Base-by-base conservation (phyloP, 2,113 vertebrate species). In the Pagrus major region DNA sequence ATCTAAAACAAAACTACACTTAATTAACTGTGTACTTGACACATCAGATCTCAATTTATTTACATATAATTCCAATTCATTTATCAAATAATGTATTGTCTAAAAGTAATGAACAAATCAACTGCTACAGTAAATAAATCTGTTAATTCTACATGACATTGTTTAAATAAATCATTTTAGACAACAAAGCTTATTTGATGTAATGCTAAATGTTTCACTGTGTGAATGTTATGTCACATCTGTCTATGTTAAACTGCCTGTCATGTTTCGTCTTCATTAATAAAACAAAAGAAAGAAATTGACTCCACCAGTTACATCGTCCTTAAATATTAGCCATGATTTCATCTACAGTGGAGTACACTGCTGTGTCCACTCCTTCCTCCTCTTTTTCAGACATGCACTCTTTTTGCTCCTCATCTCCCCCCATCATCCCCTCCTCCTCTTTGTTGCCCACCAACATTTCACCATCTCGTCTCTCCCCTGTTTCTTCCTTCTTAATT, bases 401-500 rank as follows among this genome's bases (percentile, higher is more conserved):
- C 35, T 64, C 0, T 51, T 56, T 33, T 3, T 1, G 21, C 44
- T 78, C 58, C 7, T 74, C 33, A 3, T 78, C 65, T 16, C 52
- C 68, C 25, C 3, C 47, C 2, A 4, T 41, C 11, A 64, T 46
- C 8, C 0, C 70, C 47, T 31, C 72, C 14, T 46, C 52, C 20
- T 76, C 67, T 14, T 44, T 21, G 1, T 20, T 39, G 6, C 23
- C 72, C 63, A 70, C 73, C 49, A 60, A 7, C 31, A 29, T 29
- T 52, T 69, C 76, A 23, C 37, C n/a, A 3, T 78, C 52, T 18
- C 15, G 2, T 7, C 20, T 6, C 8, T 29, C 33, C 14, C 65
- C 6, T 6, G 0, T 15, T 51, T 52, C n/a, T 6, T 68, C 75
- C 23, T 9, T 73, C 63, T 88, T 91, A 55, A 95, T 91, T 77